Conservation (phyloP, 23 tunicate species). For the Trididemnum clinides region DNA sequence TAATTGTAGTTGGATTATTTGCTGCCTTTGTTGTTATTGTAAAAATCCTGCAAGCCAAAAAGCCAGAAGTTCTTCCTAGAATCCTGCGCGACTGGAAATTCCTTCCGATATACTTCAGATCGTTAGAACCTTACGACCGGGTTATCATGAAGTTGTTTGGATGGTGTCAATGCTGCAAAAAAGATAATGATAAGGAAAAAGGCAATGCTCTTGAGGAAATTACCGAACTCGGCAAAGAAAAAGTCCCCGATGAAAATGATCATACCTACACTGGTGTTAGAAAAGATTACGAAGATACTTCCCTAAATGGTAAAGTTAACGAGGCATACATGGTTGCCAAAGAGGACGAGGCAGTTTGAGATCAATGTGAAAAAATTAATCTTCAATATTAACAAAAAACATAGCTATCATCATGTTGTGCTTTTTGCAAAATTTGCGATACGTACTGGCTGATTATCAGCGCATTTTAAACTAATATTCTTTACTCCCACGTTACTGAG, state of each 20-base stretch:
- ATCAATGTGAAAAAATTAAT: too few relatives aligned
- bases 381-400: too few relatives aligned
- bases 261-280: neutral
- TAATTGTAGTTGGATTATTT: conserved; percentile 34
- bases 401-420: too few relatives aligned
- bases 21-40: conserved; percentile 47
- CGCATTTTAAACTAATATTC: too few relatives aligned
- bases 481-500: too few relatives aligned
- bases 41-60: conserved; percentile 64
- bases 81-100: conserved; percentile 72
- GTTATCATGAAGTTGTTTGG: conserved; percentile 32
- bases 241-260: neutral
- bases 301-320: neutral
- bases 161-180: conserved; percentile 73
- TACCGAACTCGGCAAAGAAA: neutral
- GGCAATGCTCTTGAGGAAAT: neutral
- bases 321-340: neutral
- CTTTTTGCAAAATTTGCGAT: too few relatives aligned
- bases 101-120: conserved; percentile 74
- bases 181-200: neutral
- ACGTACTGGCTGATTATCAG: too few relatives aligned
- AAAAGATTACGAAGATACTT: neutral
- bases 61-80: conserved; percentile 67
- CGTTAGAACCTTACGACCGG: conserved; percentile 76
- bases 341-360: neutral